Percentiles rank a stretch among this genome's conserved stretches.
phyloP scores from a whole-genome alignment of 1,140 invertebrate genomes.

The Wiebesia pumilae region DNA sequence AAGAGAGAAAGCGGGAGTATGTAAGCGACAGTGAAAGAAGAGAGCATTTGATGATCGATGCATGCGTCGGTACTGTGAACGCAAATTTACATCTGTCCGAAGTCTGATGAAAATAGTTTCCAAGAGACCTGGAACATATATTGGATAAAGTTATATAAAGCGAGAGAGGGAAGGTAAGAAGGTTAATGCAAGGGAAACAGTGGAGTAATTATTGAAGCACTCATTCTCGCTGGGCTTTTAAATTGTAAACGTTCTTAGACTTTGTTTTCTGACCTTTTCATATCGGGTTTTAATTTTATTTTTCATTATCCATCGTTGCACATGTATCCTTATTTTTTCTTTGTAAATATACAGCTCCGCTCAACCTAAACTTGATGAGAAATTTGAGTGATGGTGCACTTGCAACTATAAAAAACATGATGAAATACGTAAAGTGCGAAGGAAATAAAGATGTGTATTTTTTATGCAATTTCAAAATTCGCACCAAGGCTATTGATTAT shows the following conservation, averaged over 20 bases:
- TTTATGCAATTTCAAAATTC: background rate
- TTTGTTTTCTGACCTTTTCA: background rate
- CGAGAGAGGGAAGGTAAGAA: background rate
- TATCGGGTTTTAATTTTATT: background rate
- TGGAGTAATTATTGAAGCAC: conserved; percentile 1
- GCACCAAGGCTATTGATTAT: background rate
- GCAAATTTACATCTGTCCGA: conserved; percentile 66
- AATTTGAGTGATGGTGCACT: conserved; percentile 17
- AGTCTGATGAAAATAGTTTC: conserved; percentile 67
- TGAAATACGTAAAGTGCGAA: background rate
- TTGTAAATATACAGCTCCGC: background rate
- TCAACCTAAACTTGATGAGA: background rate
- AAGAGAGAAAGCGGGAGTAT: background rate
- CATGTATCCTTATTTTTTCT: background rate
- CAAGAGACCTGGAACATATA: conserved; percentile 53
- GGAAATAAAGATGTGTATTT: too few relatives aligned
- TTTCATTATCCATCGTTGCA: background rate
- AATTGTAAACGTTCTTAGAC: conserved; percentile 5
- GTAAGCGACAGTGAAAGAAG: conserved; percentile 52
- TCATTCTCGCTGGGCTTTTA: background rate
- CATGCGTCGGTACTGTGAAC: conserved; percentile 65
- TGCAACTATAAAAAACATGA: conserved; percentile 4
- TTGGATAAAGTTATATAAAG: background rate
- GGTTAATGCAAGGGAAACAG: conserved; percentile 11
- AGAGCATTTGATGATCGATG: conserved; percentile 72